Percentiles rank a stretch among this genome's conserved stretches.
These are phyloP conservation scores for Grus americana DNA, from an alignment of 2,113 vertebrate species.

Conservation along the genomic window DNA sequence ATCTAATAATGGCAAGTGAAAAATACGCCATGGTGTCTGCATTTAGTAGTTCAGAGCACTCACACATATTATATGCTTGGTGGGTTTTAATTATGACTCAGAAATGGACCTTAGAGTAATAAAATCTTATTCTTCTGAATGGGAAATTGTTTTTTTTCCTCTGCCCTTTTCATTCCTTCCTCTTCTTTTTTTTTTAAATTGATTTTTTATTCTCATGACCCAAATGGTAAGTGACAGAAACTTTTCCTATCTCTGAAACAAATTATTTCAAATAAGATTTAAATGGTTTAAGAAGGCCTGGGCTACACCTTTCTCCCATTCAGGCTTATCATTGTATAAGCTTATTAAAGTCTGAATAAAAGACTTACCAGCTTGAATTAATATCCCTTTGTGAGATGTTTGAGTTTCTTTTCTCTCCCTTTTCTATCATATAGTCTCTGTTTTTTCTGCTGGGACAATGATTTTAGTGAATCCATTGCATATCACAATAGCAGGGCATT, in stretches of 20 bases:
- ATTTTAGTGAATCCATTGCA: background rate
- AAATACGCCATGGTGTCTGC: background rate
- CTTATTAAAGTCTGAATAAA: constrained; percentile 16
- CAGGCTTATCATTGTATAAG: background rate
- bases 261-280: background rate
- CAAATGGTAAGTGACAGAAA: background rate
- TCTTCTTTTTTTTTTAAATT: background rate
- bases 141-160: background rate
- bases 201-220: background rate
- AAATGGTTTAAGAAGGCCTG: constrained; percentile 8
- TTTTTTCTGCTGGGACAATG: background rate
- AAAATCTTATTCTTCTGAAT: background rate
- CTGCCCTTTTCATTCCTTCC: background rate
- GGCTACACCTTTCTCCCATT: background rate
- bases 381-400: background rate
- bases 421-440: background rate
- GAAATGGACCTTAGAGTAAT: background rate
- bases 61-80: background rate
- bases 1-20: background rate
- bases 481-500: background rate
- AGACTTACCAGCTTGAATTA: constrained; percentile 3
- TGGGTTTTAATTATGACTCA: constrained; percentile 13
- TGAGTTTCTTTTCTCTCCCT: background rate
- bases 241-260: background rate
- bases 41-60: background rate